Base-by-base conservation (phyloP, 2,113 vertebrate species). In the Potamarius usumacintae region DNA sequence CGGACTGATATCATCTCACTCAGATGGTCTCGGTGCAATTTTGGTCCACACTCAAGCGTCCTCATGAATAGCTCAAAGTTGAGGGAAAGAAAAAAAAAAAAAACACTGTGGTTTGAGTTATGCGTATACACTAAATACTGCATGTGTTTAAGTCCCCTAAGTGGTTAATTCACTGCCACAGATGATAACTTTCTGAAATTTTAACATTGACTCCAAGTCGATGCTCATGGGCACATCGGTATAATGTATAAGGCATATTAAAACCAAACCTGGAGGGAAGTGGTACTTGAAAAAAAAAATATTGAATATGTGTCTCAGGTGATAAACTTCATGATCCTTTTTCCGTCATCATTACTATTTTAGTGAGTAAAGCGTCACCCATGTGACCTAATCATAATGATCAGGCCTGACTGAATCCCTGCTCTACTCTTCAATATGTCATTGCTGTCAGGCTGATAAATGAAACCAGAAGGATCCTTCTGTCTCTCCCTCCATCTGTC, bases 401-500 rank as follows among this genome's bases (percentile, higher is more conserved):
- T 84, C 82, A 79, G 83, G 55, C 72, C 82, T 78, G 72, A 65
- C 74, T 82, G 42, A 85, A 85, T 87, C 79, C 79, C 20, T 67
- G 80, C 77, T 58, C 67, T 55, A 62, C 57, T 79, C 55, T 65
- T 84, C 76, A 50, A 79, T 60, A 67, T 78, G 85, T 84, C 85
- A 89, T 63, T 89, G 78, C 72, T 62, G 87, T 89, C 87, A 89
- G 53, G 58, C 25, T 88, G 82, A 90, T 86, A 90, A 86, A 88
- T 86, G 72, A 85, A 87, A 87, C 60, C 86, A 87, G 69, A 87
- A 89, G 57, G 62, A 87, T 89, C 55, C 85, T 48, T 76, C 65
- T 71, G 83, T 79, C 76, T 86, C 65, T 82, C 76, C 5, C 20
- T 71, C 67, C 27, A 87, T 52, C 88, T 86, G 62, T 80, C 87